A percentile compares a stretch with the other conserved stretches of the same genome.
phyloP scores from a whole-genome alignment of 2,888 invertebrate genomes.

The Periphyllus acericola region DNA sequence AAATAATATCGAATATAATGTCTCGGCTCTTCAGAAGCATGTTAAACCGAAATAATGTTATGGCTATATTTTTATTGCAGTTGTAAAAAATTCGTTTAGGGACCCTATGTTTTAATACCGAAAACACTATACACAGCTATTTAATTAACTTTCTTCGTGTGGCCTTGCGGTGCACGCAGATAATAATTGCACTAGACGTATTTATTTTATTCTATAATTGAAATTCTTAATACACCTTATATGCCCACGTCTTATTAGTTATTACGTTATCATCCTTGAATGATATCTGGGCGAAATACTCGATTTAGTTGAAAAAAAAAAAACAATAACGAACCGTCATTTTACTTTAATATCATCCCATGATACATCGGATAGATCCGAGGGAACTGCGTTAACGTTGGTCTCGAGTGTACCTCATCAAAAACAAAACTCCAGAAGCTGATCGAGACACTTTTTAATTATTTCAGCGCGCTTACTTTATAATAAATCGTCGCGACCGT shows the following conservation, averaged over 20 bases:
- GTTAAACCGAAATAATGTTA: too few relatives aligned
- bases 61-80: too few relatives aligned
- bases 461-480: too few relatives aligned
- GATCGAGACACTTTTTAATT: too few relatives aligned
- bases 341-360: neutral
- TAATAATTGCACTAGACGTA: neutral
- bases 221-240: neutral
- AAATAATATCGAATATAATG: too few relatives aligned
- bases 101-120: too few relatives aligned
- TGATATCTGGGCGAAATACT: neutral
- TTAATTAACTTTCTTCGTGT: neutral
- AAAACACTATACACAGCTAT: neutral
- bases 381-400: too few relatives aligned
- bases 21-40: too few relatives aligned
- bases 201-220: neutral
- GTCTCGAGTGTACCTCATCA: too few relatives aligned
- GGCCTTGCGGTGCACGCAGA: neutral
- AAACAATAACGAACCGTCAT: neutral
- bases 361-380: neutral
- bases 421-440: too few relatives aligned
- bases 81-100: too few relatives aligned
- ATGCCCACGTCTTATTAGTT: neutral
- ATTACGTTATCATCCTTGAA: neutral
- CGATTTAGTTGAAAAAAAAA: neutral
- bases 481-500: too few relatives aligned